Evolutionary conservation across 2,888 invertebrate genomes (phyloP), one percentile per base, ranked within the genome.

Genomic region (Alloplasta piceator): DNA sequence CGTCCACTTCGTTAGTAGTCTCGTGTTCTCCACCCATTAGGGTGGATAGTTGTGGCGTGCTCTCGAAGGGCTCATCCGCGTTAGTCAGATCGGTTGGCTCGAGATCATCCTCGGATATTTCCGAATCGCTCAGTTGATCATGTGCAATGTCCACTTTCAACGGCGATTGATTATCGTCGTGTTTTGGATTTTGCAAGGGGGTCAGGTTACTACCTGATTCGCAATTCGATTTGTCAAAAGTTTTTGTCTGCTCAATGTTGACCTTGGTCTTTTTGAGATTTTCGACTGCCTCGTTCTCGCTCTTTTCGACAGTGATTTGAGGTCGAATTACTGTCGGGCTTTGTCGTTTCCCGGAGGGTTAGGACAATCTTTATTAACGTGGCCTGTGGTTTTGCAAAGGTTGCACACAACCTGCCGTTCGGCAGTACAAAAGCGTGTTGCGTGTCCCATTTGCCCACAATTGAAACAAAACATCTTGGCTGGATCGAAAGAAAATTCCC

Each of bases 361-460:
- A 9, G 63, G 52, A 55, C 77, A 77, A 5, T 75, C 52, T 10
- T 48, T 26, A 10, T 70, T 77, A 3, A 46, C 70, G 6, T 77
- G 77, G 0, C 79, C 75, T n/a, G 12, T 58, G 7, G 9, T 41
- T 26, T 46, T 14, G 12, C 70, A 76, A 0, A 41, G 9, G 5
- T 58, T 5, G 14, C 76, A 80, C 10, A 80, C 46, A 5, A 14
- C 41, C 56, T 72, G 66, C 2, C 76, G 56, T 14, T 63, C 41
- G n/a, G 52, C 52, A 38, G 48, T 71, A 48, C 76, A 80, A 38
- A 43, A 71, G 39, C 80, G 76, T 9, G 61, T 16, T n/a, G 14
- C 52, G 9, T 80, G 80, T 3, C 70, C 64, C n/a, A 9, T 48
- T 9, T 75, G 55, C 6, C 75, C 66, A n/a, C 80, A 80, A 52